Conservation (phyloP, 2,113 vertebrate genomes). For the Nycticebus coucang region DNA sequence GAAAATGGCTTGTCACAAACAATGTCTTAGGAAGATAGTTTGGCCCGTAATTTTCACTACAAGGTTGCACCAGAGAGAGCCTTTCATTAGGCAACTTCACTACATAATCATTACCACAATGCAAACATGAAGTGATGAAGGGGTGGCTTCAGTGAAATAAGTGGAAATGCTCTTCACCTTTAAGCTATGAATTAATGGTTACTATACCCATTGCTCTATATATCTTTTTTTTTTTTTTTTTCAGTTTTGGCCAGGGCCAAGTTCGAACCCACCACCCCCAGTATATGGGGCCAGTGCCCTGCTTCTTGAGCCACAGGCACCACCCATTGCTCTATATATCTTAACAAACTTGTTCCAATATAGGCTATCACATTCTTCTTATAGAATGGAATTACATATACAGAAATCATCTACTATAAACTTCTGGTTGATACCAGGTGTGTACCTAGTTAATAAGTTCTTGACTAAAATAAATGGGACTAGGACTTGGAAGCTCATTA, state of each 20-base stretch:
- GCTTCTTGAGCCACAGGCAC: too few species aligned
- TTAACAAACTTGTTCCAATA: constrained; percentile 12
- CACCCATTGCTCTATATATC: background rate
- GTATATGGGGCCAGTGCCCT: too few species aligned
- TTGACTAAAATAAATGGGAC: background rate
- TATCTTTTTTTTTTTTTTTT: too few species aligned
- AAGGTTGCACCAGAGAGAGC: background rate
- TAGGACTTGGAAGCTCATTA: background rate
- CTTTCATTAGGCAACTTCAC: background rate
- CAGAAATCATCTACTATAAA: constrained; percentile 3
- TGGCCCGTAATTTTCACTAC: background rate
- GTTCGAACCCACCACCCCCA: too few species aligned
- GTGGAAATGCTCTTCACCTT: background rate
- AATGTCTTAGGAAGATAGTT: background rate
- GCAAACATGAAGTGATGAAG: background rate
- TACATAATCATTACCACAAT: background rate
- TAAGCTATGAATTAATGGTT: background rate
- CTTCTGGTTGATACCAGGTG: background rate
- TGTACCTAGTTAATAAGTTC: background rate
- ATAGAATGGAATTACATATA: background rate
- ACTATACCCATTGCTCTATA: background rate
- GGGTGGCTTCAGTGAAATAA: background rate
- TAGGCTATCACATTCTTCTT: background rate
- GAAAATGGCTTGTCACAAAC: background rate
- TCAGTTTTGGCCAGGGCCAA: too few species aligned